These are phyloP conservation scores for Theocolax elegans DNA, from an alignment of 1,140 invertebrate genomes.

Conservation along the genomic window DNA sequence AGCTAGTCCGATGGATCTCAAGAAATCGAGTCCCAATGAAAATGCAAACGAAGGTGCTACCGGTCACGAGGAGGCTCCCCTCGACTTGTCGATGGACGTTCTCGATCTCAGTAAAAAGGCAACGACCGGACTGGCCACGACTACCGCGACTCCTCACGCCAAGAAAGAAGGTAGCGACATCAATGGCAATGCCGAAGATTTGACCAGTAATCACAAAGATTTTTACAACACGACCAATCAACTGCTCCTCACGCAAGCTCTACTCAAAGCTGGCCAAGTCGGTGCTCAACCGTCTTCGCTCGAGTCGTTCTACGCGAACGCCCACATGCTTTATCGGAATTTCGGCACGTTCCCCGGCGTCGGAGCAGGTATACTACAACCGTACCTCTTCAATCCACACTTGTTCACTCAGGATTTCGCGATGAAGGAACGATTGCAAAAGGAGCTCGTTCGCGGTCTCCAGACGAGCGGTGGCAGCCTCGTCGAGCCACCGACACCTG, in stretches of 20 bases:
- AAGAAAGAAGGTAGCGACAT: slow-evolving; percentile 31
- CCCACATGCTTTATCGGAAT: slow-evolving; percentile 63
- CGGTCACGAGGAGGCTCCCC: slow-evolving; percentile 70
- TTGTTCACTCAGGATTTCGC: slow-evolving; percentile 71
- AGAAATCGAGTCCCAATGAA: slow-evolving; percentile 35
- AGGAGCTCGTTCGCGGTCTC: slow-evolving; percentile 73
- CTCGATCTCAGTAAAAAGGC: slow-evolving; percentile 88
- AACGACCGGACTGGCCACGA: slow-evolving; percentile 58
- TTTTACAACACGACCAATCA: slow-evolving; percentile 66
- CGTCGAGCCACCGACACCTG: slow-evolving; percentile 66
- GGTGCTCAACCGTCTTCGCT: slow-evolving; percentile 55
- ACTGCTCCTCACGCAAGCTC: slow-evolving; percentile 70
- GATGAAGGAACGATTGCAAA: slow-evolving; percentile 75
- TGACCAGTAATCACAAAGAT: slow-evolving; percentile 53
- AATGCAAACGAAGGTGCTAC: not conserved
- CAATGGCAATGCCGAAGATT: slow-evolving; percentile 40
- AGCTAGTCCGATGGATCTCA: slow-evolving; percentile 60
- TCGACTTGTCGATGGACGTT: slow-evolving; percentile 84
- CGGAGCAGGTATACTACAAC: slow-evolving; percentile 64
- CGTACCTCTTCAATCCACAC: slow-evolving; percentile 68
- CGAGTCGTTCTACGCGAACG: slow-evolving; percentile 69
- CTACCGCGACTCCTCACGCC: not conserved
- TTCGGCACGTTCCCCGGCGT: slow-evolving; percentile 65
- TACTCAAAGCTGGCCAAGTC: slow-evolving; percentile 69
- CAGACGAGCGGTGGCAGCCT: slow-evolving; percentile 76